Percentiles rank a stretch among this genome's conserved stretches.
Evolutionary conservation across 2,113 vertebrate species (phyloP).

Genomic region (Nasalis larvatus): DNA sequence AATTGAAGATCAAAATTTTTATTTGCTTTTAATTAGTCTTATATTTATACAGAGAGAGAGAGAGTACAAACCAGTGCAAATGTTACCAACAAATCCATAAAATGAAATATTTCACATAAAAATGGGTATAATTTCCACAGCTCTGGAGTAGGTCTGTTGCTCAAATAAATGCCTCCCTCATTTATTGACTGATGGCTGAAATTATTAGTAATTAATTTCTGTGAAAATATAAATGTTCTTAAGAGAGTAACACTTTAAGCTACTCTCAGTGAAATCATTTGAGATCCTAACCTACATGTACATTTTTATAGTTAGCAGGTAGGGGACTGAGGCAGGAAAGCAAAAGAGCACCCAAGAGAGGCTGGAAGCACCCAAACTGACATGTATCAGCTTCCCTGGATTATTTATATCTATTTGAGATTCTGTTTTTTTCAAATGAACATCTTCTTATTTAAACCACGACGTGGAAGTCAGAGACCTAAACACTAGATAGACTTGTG

Average conservation of each 20-base stretch:
- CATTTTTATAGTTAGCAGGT: neutral
- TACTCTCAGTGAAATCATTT: neutral
- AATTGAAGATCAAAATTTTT: constrained; percentile 46
- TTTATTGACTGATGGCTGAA: neutral
- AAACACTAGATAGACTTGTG: neutral
- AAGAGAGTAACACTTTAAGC: neutral
- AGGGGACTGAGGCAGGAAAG: neutral
- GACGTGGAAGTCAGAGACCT: neutral
- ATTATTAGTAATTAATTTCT: constrained; percentile 4
- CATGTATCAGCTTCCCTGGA: neutral
- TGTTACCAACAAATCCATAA: neutral
- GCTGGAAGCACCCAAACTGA: neutral
- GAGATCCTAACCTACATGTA: neutral
- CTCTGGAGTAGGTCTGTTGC: neutral
- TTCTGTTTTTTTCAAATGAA: neutral
- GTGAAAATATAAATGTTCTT: constrained; percentile 4
- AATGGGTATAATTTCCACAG: neutral
- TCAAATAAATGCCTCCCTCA: neutral
- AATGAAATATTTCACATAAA: constrained; percentile 37
- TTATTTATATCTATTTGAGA: neutral
- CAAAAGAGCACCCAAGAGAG: neutral
- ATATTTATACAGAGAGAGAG: neutral
- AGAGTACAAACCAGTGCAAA: constrained; percentile 17
- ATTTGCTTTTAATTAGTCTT: constrained; percentile 66
- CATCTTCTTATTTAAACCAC: neutral